Conservation (phyloP, 2,888 invertebrate species). For the Xylocampa areola region DNA sequence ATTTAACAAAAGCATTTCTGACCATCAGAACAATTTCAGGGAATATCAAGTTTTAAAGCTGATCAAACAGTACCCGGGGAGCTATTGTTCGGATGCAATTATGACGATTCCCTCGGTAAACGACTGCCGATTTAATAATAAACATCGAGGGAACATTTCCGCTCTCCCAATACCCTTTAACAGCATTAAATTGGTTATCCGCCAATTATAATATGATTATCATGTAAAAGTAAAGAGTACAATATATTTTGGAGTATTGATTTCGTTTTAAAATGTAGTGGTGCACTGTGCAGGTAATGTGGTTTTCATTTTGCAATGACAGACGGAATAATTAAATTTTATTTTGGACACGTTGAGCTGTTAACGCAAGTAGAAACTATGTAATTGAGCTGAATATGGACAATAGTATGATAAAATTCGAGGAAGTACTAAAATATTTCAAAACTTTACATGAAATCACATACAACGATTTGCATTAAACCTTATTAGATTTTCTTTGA, state of each 20-base stretch:
- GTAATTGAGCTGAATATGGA: background rate
- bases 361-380: conserved; percentile 9
- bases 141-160: conserved; percentile 14
- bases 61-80: conserved; percentile 43
- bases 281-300: conserved; percentile 19
- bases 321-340: conserved; percentile 13
- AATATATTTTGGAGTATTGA: conserved; percentile 23
- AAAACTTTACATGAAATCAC: too few relatives aligned
- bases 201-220: conserved; percentile 36
- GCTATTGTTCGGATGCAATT: conserved; percentile 50
- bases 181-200: conserved; percentile 17
- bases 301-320: conserved; percentile 29
- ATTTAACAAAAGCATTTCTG: conserved; percentile 28
- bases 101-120: conserved; percentile 40
- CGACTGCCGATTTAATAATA: conserved; percentile 36
- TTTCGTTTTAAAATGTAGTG: conserved; percentile 6
- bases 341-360: conserved; percentile 2
- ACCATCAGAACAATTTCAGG: conserved; percentile 32
- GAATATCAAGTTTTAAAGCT: conserved; percentile 51
- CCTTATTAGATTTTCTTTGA: conserved; percentile 21
- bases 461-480: conserved; percentile 29
- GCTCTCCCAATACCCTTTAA: conserved; percentile 17
- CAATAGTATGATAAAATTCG: too few relatives aligned
- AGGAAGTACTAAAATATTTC: too few relatives aligned
- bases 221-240: conserved; percentile 9